A percentile compares a stretch with the other conserved stretches of the same genome.
Evolutionary conservation across 2,888 invertebrate genomes (phyloP).

Genomic region (Melikaiella ostensackeni): DNA sequence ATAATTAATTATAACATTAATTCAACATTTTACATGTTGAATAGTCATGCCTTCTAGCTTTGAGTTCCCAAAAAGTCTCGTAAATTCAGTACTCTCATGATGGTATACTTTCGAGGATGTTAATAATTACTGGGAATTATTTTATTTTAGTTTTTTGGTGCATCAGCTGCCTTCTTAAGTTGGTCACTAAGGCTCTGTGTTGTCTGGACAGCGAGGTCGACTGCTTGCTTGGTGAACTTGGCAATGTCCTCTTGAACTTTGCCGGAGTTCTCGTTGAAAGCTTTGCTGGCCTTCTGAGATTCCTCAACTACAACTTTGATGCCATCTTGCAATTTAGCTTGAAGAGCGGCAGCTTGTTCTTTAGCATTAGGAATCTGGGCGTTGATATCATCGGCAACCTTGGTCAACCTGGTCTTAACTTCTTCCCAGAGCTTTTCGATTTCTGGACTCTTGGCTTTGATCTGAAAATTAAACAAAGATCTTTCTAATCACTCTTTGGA

Average conservation of each 20-base stretch:
- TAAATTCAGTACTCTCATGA: not conserved
- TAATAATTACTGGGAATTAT: not conserved
- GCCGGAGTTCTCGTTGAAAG: constrained; percentile 65
- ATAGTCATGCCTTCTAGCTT: not conserved
- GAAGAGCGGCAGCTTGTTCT: constrained; percentile 67
- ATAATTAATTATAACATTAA: too few species aligned
- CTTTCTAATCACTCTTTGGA: not conserved
- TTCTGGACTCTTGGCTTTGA: constrained; percentile 71
- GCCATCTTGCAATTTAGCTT: constrained; percentile 69
- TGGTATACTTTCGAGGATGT: not conserved
- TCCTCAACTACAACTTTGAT: constrained; percentile 67
- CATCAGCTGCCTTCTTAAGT: constrained; percentile 61
- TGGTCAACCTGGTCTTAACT: constrained; percentile 64
- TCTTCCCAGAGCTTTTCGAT: constrained; percentile 66
- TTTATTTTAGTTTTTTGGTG: constrained; percentile 15
- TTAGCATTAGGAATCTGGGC: constrained; percentile 68
- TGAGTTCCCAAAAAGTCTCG: not conserved
- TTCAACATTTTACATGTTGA: not conserved
- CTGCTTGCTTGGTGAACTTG: constrained; percentile 69
- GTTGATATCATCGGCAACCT: constrained; percentile 67
- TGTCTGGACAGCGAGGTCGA: constrained; percentile 70
- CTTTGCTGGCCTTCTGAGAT: constrained; percentile 67
- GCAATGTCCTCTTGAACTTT: constrained; percentile 69
- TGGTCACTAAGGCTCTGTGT: constrained; percentile 68
- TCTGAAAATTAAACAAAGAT: constrained; percentile 57